These are phyloP conservation scores for Strigamia maritima DNA, from an alignment of 2,888 invertebrate genomes.

Conservation along the genomic window DNA sequence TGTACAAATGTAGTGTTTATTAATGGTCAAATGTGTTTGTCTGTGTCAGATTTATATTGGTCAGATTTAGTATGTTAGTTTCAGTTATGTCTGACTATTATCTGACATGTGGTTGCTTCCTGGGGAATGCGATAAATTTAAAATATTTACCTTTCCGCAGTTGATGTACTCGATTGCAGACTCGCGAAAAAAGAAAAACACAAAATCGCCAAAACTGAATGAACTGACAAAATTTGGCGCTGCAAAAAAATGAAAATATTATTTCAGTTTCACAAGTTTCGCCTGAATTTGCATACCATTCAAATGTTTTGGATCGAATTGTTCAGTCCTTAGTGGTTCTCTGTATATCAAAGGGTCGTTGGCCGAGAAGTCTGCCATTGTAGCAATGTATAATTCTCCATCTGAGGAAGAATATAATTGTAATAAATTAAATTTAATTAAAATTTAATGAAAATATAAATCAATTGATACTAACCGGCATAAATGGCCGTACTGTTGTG, in stretches of 20 bases:
- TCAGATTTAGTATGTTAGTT: too few relatives aligned
- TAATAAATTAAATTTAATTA: too few relatives aligned
- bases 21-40: too few relatives aligned
- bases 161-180: constrained; percentile 89
- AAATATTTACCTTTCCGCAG: constrained; percentile 74
- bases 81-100: too few relatives aligned
- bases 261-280: too few relatives aligned
- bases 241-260: constrained; percentile 53
- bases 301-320: constrained; percentile 84
- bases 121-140: too few relatives aligned
- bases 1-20: too few relatives aligned
- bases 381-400: constrained; percentile 86
- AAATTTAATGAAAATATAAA: background rate
- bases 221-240: constrained; percentile 90
- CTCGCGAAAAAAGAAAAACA: constrained; percentile 90
- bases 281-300: constrained; percentile 79
- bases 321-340: constrained; percentile 83
- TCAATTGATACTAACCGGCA: constrained; percentile 63
- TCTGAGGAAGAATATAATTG: too few relatives aligned
- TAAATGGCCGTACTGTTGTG: constrained; percentile 94
- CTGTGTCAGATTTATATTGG: too few relatives aligned
- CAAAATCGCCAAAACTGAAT: constrained; percentile 76
- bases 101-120: too few relatives aligned
- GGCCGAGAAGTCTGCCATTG: constrained; percentile 91
- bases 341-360: constrained; percentile 92